Percentiles rank a stretch among this genome's conserved stretches.
phyloP scores from a whole-genome alignment of 2,113 vertebrate genomes.

The Bufo bufo region DNA sequence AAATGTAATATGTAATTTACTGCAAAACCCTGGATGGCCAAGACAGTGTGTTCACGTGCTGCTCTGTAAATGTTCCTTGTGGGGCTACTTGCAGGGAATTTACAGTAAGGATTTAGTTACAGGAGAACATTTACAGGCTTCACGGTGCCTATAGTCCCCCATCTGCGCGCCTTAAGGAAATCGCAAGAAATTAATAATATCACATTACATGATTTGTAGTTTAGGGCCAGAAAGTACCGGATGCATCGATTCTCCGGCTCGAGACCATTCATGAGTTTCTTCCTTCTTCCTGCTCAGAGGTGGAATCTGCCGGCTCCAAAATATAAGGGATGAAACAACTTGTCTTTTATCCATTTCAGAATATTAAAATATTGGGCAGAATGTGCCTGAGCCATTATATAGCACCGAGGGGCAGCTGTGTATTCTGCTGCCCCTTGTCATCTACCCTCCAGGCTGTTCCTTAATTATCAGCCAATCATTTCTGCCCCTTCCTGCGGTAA shows the following conservation, averaged over 20 bases:
- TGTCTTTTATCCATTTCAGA: too few species aligned
- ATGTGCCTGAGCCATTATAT: too few species aligned
- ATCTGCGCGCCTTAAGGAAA: not conserved
- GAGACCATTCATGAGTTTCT: not conserved
- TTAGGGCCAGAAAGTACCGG: not conserved
- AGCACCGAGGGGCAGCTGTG: too few species aligned
- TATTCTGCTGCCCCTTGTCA: too few species aligned
- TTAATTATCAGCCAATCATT: too few species aligned
- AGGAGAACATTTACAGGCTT: not conserved
- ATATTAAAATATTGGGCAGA: too few species aligned
- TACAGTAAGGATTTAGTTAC: not conserved
- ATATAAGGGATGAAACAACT: too few species aligned
- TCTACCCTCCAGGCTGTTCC: too few species aligned
- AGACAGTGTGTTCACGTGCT: not conserved
- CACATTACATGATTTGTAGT: too few species aligned
- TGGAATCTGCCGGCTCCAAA: too few species aligned
- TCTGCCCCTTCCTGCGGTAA: too few species aligned
- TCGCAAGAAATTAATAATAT: too few species aligned
- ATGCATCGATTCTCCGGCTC: not conserved
- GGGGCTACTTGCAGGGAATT: not conserved
- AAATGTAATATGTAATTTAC: slow-evolving; percentile 21
- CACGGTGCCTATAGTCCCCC: not conserved
- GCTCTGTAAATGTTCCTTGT: not conserved
- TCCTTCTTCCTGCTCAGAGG: not conserved
- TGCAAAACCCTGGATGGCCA: not conserved